Base-by-base conservation (phyloP, 1,140 invertebrate species). In the Caerostris extrusa region DNA sequence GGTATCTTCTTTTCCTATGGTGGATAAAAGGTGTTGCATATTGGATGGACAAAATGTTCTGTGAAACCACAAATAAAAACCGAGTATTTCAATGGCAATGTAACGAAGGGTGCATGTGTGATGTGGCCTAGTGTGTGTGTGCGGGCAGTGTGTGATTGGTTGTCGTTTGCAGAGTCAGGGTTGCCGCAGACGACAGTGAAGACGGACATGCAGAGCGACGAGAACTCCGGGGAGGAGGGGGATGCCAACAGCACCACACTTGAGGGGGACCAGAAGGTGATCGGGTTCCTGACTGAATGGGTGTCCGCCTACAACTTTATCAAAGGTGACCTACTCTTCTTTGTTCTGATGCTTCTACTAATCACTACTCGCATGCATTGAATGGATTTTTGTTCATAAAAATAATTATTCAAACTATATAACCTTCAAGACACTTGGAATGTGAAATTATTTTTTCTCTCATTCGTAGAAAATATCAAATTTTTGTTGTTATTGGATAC, bases 251-350 rank as follows among this genome's bases (percentile, higher is more conserved):
- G 71, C 87, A 88, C 93, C 12, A 91, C 90, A 71, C 55, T 90
- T 19, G 92, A 89, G 53, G 93, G 88, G 50, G 94, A 94, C 34
- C 94, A 93, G 67, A 89, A 92, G 53, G 96, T 97, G 94, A 96
- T 97, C 95, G 97, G 97, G 92, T 97, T 97, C 95, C 96, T 97
- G 94, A 97, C 97, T 69, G 97, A 97, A 94, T 97, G 97, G 97
- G 97, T 97, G 95, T 96, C 96, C 95, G 97, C 97, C 69, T 95
- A 95, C 90, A 95, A 95, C 69, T 97, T 97, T 95, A 96, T 97
- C 94, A 96, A 96, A 95, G 96, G 97, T 97, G 96, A 97, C 96
- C 96, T n/a, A n/a, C 83, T 55, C 91, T 77, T 77, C 71, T 50
- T 77, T 50, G 7, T 71, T 67, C 14, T 67, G 61, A 12, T n/a